phyloP scores from a whole-genome alignment of 1,140 invertebrate species.

The Cryptotermes secundus region DNA sequence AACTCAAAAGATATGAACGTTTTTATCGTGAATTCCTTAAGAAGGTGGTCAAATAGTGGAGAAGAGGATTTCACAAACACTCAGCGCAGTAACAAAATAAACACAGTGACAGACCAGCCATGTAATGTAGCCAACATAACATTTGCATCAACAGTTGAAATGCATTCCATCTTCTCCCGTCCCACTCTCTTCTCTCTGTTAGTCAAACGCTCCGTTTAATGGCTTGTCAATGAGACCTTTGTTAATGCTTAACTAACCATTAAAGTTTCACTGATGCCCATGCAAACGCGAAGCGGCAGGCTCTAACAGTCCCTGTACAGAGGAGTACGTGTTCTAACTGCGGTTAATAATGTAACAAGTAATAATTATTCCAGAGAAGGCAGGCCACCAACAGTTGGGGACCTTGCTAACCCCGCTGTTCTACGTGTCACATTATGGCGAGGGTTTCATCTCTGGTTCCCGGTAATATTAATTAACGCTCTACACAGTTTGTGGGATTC shows the following conservation, averaged over 20 bases:
- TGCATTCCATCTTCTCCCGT: too few relatives aligned
- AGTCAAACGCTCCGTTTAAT: not conserved
- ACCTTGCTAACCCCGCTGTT: not conserved
- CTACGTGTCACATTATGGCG: not conserved
- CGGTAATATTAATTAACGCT: slow-evolving; percentile 15
- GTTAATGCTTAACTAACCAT: slow-evolving; percentile 16
- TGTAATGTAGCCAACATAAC: not conserved
- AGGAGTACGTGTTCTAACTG: not conserved
- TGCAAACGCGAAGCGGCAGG: not conserved
- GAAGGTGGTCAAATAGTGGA: too few relatives aligned
- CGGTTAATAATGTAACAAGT: not conserved
- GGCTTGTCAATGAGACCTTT: not conserved
- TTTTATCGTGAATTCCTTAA: too few relatives aligned
- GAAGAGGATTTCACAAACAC: too few relatives aligned
- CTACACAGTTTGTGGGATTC: not conserved
- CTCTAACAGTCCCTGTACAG: not conserved
- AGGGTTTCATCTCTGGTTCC: not conserved
- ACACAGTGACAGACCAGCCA: not conserved
- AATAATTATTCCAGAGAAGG: slow-evolving; percentile 6
- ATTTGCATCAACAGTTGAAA: not conserved
- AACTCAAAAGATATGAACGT: too few relatives aligned
- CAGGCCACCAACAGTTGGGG: not conserved
- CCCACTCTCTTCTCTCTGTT: not conserved
- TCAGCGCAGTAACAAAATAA: too few relatives aligned
- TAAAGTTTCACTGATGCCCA: not conserved